Conservation (phyloP, 2,797 vertebrate genomes). For the Sebastes flavidus region DNA sequence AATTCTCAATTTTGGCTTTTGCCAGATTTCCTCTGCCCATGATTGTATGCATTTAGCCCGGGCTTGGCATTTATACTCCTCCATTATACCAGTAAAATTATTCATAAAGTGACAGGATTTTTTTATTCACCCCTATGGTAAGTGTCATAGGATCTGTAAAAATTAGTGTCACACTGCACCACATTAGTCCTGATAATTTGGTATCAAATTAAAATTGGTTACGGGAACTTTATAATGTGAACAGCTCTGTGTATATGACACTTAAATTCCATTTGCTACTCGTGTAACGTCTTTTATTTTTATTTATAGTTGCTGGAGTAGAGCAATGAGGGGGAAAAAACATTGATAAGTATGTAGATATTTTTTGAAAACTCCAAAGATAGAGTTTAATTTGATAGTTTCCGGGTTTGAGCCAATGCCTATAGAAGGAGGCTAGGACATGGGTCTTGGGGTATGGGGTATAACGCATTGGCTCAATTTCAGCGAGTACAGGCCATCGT, state of each 20-base stretch:
- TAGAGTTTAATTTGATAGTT: conserved; percentile 37
- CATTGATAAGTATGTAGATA: not conserved
- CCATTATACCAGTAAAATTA: not conserved
- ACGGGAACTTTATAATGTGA: not conserved
- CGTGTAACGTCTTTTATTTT: not conserved
- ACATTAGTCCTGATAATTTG: not conserved
- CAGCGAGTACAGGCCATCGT: too few species aligned
- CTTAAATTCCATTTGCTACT: not conserved
- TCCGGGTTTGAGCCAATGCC: conserved; percentile 63
- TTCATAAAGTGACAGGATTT: not conserved
- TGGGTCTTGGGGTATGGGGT: too few species aligned
- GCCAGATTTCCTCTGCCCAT: too few species aligned
- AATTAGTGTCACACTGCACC: not conserved
- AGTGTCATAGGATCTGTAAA: not conserved
- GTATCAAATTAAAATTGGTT: not conserved
- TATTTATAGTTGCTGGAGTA: not conserved
- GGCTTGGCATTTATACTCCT: too few species aligned
- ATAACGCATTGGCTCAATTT: too few species aligned
- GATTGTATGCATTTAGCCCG: too few species aligned
- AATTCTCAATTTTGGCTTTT: too few species aligned
- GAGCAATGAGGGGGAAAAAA: not conserved
- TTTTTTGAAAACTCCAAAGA: not conserved
- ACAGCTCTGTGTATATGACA: not conserved
- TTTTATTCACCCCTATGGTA: not conserved
- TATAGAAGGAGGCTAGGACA: too few species aligned